These are phyloP conservation scores for Calyptomena viridis DNA, from an alignment of 2,113 vertebrate genomes.

Conservation along the genomic window DNA sequence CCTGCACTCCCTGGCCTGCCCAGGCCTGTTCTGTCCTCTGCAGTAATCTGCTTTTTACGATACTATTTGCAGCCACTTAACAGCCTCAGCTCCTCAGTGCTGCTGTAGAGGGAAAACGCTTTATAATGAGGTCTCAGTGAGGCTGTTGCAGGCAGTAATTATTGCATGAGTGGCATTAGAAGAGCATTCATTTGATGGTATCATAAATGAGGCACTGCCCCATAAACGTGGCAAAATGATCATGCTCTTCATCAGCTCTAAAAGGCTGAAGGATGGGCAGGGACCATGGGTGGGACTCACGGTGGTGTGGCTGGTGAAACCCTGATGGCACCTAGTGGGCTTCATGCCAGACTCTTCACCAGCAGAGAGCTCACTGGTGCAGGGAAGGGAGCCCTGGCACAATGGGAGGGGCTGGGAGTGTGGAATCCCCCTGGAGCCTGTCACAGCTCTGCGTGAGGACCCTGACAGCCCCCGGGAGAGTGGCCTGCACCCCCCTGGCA, in stretches of 20 bases:
- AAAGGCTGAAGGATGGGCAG: not conserved
- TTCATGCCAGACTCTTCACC: not conserved
- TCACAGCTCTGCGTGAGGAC: not conserved
- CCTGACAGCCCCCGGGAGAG: rapidly evolving
- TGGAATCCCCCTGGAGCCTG: not conserved
- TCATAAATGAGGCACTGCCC: not conserved
- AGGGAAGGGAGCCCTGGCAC: not conserved
- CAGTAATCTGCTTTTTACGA: not conserved
- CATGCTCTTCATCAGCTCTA: not conserved
- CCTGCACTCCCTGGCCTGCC: not conserved
- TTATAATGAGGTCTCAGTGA: constrained; percentile 1
- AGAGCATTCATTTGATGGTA: constrained; percentile 5
- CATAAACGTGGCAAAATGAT: not conserved
- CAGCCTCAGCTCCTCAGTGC: not conserved
- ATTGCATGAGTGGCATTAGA: not conserved
- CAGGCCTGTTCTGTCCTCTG: not conserved
- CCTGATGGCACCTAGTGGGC: rapidly evolving
- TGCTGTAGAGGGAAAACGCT: not conserved
- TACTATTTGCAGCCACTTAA: not conserved
- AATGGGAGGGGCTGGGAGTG: not conserved
- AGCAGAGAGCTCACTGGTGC: not conserved
- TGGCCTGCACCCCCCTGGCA: rapidly evolving
- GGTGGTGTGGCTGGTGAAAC: not conserved
- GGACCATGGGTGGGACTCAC: not conserved
- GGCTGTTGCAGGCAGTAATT: not conserved